phyloP scores from a whole-genome alignment of 1,140 invertebrate genomes.

The Eueides isabella region DNA sequence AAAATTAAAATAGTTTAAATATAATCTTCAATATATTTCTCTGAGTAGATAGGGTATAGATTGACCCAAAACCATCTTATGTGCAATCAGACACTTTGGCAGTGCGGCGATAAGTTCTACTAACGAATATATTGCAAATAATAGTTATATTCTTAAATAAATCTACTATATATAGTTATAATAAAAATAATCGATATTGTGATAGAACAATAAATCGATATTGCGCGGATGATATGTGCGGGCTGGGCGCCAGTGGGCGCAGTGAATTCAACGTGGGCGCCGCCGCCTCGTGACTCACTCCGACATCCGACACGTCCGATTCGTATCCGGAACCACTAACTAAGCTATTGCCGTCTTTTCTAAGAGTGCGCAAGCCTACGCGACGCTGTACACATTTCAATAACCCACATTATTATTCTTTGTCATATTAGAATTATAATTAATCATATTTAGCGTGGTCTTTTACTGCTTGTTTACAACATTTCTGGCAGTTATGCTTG shows the following conservation, averaged over 20 bases:
- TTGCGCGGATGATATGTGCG: slow-evolving; percentile 48
- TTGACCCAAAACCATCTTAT: neutral
- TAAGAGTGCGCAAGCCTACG: slow-evolving; percentile 68
- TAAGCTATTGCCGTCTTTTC: slow-evolving; percentile 66
- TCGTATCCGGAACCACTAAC: slow-evolving; percentile 81
- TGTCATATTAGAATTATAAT: neutral
- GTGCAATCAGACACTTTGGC: too few relatives aligned
- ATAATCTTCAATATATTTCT: too few relatives aligned
- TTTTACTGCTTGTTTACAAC: neutral
- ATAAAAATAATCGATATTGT: slow-evolving; percentile 37
- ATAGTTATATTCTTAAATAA: neutral
- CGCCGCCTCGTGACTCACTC: slow-evolving; percentile 77
- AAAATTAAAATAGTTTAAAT: neutral
- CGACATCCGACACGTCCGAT: slow-evolving; percentile 81
- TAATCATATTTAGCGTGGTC: neutral
- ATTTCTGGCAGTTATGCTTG: neutral
- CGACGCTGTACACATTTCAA: slow-evolving; percentile 68
- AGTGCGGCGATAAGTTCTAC: too few relatives aligned
- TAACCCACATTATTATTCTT: slow-evolving; percentile 46
- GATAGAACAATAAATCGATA: slow-evolving; percentile 43
- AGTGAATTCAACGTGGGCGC: slow-evolving; percentile 68
- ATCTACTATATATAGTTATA: neutral
- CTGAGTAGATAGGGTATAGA: neutral
- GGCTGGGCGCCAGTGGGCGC: slow-evolving; percentile 58
- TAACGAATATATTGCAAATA: neutral